Percentiles rank a stretch among this genome's conserved stretches.
phyloP scores from a whole-genome alignment of 2,888 invertebrate species.

The Elgonia sp. region DNA sequence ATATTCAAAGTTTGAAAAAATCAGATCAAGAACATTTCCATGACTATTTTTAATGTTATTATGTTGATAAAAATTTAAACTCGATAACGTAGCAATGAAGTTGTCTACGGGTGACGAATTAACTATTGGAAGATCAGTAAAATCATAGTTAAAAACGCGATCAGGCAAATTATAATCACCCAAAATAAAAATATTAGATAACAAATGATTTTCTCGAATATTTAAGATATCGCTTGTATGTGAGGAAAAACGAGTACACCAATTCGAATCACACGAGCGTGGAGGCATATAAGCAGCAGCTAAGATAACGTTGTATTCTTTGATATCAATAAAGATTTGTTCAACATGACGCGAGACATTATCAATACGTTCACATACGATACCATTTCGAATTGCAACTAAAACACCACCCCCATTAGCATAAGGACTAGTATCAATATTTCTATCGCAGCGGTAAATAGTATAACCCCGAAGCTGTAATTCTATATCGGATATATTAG shows the following conservation, averaged over 20 bases:
- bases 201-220: no score
- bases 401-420: slow-evolving; percentile 35
- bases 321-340: background rate
- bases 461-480: background rate
- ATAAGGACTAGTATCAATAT: background rate
- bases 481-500: background rate
- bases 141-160: no score
- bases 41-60: background rate
- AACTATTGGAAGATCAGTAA: no score
- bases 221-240: no score
- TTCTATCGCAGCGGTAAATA: slow-evolving; percentile 36
- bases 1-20: background rate
- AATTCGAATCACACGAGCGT: no score
- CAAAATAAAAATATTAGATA: no score
- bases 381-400: background rate
- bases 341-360: background rate
- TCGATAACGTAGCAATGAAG: background rate
- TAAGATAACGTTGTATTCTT: no score
- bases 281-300: no score
- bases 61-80: background rate
- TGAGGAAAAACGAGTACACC: no score
- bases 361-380: background rate
- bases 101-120: no score
- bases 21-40: background rate
- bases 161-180: no score